Base-by-base conservation (phyloP, 2,888 invertebrate species). In the Cephus pygmeus region DNA sequence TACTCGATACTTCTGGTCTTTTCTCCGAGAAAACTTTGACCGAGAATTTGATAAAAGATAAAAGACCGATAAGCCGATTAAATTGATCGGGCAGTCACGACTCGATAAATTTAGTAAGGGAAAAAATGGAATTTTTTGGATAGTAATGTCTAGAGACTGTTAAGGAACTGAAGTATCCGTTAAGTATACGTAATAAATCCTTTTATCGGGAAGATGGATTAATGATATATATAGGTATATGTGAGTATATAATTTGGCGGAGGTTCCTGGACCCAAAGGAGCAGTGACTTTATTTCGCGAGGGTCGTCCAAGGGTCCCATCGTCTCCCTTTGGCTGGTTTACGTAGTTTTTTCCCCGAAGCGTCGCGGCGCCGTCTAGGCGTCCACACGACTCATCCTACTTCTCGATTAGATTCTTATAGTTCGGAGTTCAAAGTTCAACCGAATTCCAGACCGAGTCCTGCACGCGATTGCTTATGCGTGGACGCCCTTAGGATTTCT, bases 361-460 rank as follows among this genome's bases (percentile, higher is more conserved):
- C 71, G 71, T 71, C 71, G 71, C 31, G 31, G 74, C 36, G 34
- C 74, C 74, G 74, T 74, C 74, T 35, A 15, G 74, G 36, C 36
- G 74, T 74, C 23, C 74, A 33, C 34, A 3, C 23, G 35, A 36
- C 74, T 30, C 35, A 23, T 30, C 34, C 74, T 12, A n/a, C 74
- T 12, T 3, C n/a, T 12, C 31, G 9, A 31, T 71, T 71, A 31
- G 30, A 12, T 30, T 71, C 30, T 15, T 23, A 15, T 1, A 71
- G 34, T 71, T 34, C 30, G 71, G 30, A 30, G 30, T 71, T 71
- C 56, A 71, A 9, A 11, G 71, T 34, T 33, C 31, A 23, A 30
- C 12, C 30, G 30, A 56, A 56, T 56, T 56, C 71, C 15, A 33
- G 12, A 31, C 12, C 9, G 31, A 6, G 31, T 31, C 33, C 33